Conservation (phyloP, 2,888 invertebrate species). For the Ypsolopha scabrella region DNA sequence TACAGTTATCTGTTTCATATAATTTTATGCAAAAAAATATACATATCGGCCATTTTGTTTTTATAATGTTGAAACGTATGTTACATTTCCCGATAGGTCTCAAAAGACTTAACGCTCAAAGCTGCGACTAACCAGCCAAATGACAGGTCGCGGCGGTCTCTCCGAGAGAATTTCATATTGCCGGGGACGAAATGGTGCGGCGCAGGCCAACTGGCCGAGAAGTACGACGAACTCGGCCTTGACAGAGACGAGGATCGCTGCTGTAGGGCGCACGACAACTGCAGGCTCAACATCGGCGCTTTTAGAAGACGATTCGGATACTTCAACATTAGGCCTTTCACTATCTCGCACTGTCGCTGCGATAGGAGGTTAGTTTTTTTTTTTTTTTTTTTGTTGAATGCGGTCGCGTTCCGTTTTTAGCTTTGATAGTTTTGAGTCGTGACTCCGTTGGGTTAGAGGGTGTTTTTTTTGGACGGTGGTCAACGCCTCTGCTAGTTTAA, state of each 20-base stretch:
- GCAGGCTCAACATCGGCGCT: slow-evolving; percentile 73
- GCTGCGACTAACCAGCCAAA: not conserved
- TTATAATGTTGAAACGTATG: not conserved
- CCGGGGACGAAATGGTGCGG: slow-evolving; percentile 86
- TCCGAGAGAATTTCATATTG: slow-evolving; percentile 68
- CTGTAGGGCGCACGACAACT: slow-evolving; percentile 81
- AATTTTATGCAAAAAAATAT: too few species aligned
- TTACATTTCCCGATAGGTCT: not conserved
- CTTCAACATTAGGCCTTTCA: slow-evolving; percentile 79
- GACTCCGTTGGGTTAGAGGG: not conserved
- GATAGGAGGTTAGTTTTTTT: slow-evolving; percentile 76
- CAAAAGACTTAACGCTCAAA: not conserved
- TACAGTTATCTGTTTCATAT: too few species aligned
- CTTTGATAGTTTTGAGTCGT: slow-evolving; percentile 2
- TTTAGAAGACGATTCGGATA: slow-evolving; percentile 72
- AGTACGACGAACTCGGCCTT: slow-evolving; percentile 72
- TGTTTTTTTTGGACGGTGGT: not conserved
- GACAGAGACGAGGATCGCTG: slow-evolving; percentile 73
- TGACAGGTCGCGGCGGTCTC: slow-evolving; percentile 53
- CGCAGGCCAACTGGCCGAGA: slow-evolving; percentile 65
- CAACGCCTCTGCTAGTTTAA: not conserved
- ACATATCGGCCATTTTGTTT: too few species aligned
- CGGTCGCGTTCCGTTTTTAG: not conserved
- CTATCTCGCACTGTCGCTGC: slow-evolving; percentile 81
- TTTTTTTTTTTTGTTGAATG: slow-evolving; percentile 15